These are phyloP conservation scores for Nothoprocta perdicaria DNA, from an alignment of 2,113 vertebrate species.

Conservation along the genomic window DNA sequence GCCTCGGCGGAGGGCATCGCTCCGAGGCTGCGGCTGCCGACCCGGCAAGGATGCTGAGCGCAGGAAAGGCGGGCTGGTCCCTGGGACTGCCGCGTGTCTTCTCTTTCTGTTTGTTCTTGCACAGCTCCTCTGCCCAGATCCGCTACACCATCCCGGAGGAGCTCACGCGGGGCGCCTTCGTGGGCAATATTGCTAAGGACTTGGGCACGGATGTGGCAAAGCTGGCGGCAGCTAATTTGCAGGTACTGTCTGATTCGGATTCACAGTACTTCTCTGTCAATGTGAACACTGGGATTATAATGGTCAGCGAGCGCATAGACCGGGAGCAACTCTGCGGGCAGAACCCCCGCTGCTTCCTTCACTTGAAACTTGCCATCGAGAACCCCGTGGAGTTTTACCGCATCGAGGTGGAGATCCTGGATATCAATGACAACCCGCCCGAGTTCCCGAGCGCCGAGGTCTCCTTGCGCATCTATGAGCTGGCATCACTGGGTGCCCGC, in stretches of 20 bases:
- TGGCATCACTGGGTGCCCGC: constrained; percentile 76
- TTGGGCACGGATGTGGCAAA: constrained; percentile 84
- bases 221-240: constrained; percentile 82
- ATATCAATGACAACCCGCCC: constrained; percentile 85
- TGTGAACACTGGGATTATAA: constrained; percentile 68
- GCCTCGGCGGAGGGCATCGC: constrained; percentile 42
- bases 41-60: constrained; percentile 76
- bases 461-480: constrained; percentile 83
- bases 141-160: constrained; percentile 80
- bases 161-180: constrained; percentile 75
- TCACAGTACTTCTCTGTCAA: constrained; percentile 84
- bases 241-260: constrained; percentile 84
- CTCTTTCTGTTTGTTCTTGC: constrained; percentile 83
- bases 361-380: constrained; percentile 81
- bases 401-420: constrained; percentile 82
- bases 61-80: constrained; percentile 73
- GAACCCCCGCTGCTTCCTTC: constrained; percentile 75
- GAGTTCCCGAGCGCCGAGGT: constrained; percentile 78
- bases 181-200: constrained; percentile 86
- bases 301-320: constrained; percentile 76
- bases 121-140: constrained; percentile 78
- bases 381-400: constrained; percentile 84
- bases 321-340: constrained; percentile 79
- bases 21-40: constrained; percentile 32
- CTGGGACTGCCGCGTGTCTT: constrained; percentile 81